Evolutionary conservation across 2,888 invertebrate species (phyloP).

Genomic region (Xestia ashworthii): DNA sequence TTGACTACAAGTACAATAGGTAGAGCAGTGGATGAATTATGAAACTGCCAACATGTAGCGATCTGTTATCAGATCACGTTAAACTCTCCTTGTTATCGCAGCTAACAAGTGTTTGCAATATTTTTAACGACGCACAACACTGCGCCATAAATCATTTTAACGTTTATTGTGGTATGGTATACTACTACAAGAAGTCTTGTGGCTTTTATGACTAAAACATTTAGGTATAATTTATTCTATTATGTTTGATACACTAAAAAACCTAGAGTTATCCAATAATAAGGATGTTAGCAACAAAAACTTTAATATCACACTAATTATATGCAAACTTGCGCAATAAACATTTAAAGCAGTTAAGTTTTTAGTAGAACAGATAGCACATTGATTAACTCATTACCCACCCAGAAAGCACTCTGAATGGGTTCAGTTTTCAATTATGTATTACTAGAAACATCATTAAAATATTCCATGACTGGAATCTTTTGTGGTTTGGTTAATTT

Average conservation of each 20-base stretch:
- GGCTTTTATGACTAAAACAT: not conserved
- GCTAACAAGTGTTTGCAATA: conserved; percentile 61
- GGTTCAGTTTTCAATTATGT: conserved; percentile 19
- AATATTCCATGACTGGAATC: conserved; percentile 23
- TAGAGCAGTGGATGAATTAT: conserved; percentile 32
- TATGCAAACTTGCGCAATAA: conserved; percentile 20
- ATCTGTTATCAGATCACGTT: conserved; percentile 65
- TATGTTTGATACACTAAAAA: not conserved
- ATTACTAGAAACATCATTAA: conserved; percentile 13
- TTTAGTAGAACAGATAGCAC: conserved; percentile 12
- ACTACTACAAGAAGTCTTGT: conserved; percentile 1
- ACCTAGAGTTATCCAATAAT: not conserved
- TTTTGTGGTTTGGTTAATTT: conserved; percentile 31
- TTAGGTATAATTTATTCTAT: not conserved
- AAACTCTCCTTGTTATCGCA: conserved; percentile 61
- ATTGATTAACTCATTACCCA: conserved; percentile 18
- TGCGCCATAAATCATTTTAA: conserved; percentile 26
- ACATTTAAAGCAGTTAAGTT: conserved; percentile 23
- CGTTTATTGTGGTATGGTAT: conserved; percentile 22
- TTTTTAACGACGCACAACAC: conserved; percentile 60
- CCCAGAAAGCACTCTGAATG: conserved; percentile 3
- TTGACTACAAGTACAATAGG: conserved; percentile 18
- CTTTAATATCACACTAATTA: conserved; percentile 10
- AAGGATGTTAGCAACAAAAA: conserved; percentile 14
- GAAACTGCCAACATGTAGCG: conserved; percentile 53